A percentile compares a stretch with the other conserved stretches of the same genome.
Conservation (phyloP, 2,797 vertebrate genomes). For the Caiman crocodilus region DNA sequence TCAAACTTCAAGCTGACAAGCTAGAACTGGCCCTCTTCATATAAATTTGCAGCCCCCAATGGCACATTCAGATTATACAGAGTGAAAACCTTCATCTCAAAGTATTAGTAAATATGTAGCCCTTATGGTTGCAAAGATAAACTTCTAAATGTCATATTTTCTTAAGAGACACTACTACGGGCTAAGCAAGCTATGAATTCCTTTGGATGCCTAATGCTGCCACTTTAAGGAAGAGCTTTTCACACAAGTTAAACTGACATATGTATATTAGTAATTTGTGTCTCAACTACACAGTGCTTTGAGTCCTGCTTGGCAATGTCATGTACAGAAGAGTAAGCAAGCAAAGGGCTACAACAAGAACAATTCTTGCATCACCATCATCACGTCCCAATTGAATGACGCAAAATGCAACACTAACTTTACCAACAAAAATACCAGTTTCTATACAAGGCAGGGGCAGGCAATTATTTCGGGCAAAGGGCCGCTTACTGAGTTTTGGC, state of each 20-base stretch:
- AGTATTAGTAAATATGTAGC: not conserved
- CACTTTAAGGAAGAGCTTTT: conserved; percentile 48
- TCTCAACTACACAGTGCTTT: not conserved
- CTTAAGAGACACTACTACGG: conserved; percentile 1
- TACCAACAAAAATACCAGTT: conserved; percentile 25
- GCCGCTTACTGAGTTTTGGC: too few species aligned
- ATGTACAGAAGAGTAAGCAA: conserved; percentile 19
- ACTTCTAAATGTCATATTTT: not conserved
- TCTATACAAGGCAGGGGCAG: not conserved
- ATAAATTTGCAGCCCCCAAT: not conserved
- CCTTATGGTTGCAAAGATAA: not conserved
- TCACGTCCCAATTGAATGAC: not conserved
- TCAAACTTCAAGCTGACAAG: conserved; percentile 22
- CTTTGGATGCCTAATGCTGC: not conserved
- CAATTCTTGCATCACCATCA: conserved; percentile 35
- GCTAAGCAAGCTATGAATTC: conserved; percentile 18
- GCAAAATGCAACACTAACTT: not conserved
- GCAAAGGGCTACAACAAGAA: conserved; percentile 49
- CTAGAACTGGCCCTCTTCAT: not conserved
- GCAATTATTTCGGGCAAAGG: too few species aligned
- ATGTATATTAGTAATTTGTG: conserved; percentile 19
- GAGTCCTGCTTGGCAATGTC: not conserved
- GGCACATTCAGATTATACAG: not conserved
- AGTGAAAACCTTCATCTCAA: not conserved
- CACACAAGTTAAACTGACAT: not conserved